Evolutionary conservation across 2,888 invertebrate species (phyloP).

Genomic region (Eurytoma californica): DNA sequence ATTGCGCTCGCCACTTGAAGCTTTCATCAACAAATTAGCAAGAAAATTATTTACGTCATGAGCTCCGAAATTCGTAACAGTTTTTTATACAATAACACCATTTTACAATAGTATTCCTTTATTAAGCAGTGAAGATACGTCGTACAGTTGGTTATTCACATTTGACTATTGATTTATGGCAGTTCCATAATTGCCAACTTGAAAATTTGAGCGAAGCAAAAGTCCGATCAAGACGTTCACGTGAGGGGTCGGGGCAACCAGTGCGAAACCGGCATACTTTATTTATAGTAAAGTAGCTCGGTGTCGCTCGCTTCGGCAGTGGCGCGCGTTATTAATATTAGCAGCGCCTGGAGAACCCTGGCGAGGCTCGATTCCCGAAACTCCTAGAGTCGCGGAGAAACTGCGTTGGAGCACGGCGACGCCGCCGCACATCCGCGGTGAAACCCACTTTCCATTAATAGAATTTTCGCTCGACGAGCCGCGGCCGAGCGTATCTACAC

Average conservation of each 20-base stretch:
- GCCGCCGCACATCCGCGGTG: constrained; percentile 8
- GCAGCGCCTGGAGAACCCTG: constrained; percentile 8
- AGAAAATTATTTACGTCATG: neutral
- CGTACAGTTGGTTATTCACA: too few species aligned
- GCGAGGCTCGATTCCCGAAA: constrained; percentile 17
- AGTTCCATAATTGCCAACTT: too few species aligned
- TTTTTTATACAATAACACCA: too few species aligned
- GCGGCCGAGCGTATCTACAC: neutral
- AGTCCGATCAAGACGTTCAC: neutral
- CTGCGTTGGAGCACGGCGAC: neutral
- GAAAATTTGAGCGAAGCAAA: neutral
- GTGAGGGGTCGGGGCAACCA: neutral
- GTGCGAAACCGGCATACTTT: neutral
- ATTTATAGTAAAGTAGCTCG: constrained; percentile 17
- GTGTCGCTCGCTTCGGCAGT: constrained; percentile 15
- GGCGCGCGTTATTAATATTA: constrained; percentile 30
- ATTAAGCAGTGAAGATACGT: too few species aligned
- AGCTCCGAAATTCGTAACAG: neutral
- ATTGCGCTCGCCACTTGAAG: neutral
- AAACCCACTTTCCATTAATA: constrained; percentile 52
- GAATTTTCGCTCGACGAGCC: constrained; percentile 43
- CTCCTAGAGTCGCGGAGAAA: neutral
- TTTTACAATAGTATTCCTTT: too few species aligned
- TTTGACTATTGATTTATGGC: too few species aligned
- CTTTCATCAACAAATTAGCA: neutral